Evolutionary conservation across 2,888 invertebrate species (phyloP).

Genomic region (Thumatha senex): DNA sequence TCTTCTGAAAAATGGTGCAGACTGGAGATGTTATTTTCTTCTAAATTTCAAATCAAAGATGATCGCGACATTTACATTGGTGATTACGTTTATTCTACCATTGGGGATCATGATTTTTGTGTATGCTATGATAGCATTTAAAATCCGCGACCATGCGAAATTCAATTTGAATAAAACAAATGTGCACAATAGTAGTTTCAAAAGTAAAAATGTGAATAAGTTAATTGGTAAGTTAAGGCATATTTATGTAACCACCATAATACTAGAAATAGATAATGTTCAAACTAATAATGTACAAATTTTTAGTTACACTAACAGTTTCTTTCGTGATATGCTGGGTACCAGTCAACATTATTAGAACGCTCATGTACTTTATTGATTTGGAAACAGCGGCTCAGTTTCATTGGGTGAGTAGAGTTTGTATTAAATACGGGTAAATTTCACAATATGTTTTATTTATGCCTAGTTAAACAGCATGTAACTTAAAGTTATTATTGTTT

Average conservation of each 20-base stretch:
- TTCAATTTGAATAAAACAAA: constrained; percentile 18
- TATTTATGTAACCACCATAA: too few species aligned
- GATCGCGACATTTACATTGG: constrained; percentile 19
- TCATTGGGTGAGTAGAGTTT: constrained; percentile 38
- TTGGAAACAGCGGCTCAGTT: constrained; percentile 40
- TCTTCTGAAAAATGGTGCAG: constrained; percentile 19
- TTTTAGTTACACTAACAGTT: constrained; percentile 50
- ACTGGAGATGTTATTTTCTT: constrained; percentile 25
- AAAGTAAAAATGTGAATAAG: constrained; percentile 40
- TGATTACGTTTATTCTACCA: constrained; percentile 39
- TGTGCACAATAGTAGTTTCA: constrained; percentile 33
- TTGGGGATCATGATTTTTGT: constrained; percentile 36
- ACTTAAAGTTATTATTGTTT: too few species aligned
- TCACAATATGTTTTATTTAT: too few species aligned
- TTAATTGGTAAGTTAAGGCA: constrained; percentile 36
- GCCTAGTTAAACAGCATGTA: too few species aligned
- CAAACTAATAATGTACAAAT: not conserved
- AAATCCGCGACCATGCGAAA: constrained; percentile 33
- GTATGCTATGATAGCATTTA: constrained; percentile 40
- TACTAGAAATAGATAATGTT: not conserved
- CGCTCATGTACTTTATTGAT: constrained; percentile 49
- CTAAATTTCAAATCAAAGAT: constrained; percentile 13
- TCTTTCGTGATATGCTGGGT: constrained; percentile 72
- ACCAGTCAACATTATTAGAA: constrained; percentile 57
- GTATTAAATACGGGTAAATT: too few species aligned